Evolutionary conservation across 1,140 invertebrate genomes (phyloP).

Genomic region (Wasmannia auropunctata): DNA sequence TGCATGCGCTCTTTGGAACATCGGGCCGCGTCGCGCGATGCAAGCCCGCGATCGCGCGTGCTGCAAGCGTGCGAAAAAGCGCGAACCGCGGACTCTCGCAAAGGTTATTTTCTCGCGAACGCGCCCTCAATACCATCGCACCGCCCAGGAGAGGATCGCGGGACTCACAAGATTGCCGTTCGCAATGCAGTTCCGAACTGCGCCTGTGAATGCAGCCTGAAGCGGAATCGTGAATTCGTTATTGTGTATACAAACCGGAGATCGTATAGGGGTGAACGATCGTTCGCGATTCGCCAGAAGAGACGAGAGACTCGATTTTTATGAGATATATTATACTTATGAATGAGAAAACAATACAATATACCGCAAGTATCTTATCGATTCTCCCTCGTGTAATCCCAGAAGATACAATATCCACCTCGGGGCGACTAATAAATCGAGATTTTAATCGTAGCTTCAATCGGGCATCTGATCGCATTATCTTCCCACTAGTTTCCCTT

Average conservation of each 20-base stretch:
- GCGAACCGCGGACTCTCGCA: not conserved
- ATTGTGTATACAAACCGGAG: constrained; percentile 6
- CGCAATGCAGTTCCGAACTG: not conserved
- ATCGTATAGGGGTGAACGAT: constrained; percentile 6
- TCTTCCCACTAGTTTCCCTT: not conserved
- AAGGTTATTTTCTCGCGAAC: not conserved
- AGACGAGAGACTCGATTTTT: constrained; percentile 7
- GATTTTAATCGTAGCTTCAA: constrained; percentile 24
- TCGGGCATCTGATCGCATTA: constrained; percentile 4
- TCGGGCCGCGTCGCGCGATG: not conserved
- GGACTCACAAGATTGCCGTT: constrained; percentile 8
- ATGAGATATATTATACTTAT: not conserved
- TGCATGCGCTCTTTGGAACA: constrained; percentile 25
- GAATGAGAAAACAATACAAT: constrained; percentile 13
- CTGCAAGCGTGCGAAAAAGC: constrained; percentile 24
- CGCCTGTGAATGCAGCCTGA: not conserved
- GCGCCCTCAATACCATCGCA: not conserved
- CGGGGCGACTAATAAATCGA: not conserved
- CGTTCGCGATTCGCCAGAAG: not conserved
- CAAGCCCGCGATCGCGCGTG: not conserved
- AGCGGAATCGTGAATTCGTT: not conserved
- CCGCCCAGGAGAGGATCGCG: not conserved
- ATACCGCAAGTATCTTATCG: not conserved
- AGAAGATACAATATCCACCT: not conserved
- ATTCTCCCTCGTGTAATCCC: constrained; percentile 21